Evolutionary conservation across 2,113 vertebrate species (phyloP), one percentile per base, ranked within the genome.

Genomic region (Stegastes partitus): DNA sequence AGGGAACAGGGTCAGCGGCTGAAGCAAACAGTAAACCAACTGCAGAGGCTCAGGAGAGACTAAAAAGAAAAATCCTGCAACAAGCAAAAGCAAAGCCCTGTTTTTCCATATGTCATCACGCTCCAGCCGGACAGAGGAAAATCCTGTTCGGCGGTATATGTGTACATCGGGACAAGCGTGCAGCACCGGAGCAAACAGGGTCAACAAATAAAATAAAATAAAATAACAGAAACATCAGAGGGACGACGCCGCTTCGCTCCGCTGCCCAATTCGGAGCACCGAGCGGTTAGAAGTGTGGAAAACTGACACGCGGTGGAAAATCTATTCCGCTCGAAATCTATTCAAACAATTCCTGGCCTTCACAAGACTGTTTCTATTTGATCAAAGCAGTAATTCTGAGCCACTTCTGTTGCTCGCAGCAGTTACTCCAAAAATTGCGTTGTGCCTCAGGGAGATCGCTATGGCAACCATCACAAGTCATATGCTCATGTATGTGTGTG

Each of bases 391-490:
- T 54, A 0, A 65, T 15, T 68, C 68, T 19, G 62, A 81, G 63
- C 31, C 22, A 42, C 71, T 68, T 74, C 84, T 76, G 65, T 50
- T 59, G 72, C 82, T 77, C 51, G 1, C 14, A 71, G 83, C 83
- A 54, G 61, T 79, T 62, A 26, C 65, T 88, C 45, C 77, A 80
- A 86, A 89, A 85, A 87, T 79, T 91, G 88, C 79, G 67, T 78
- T 78, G 82, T 66, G 83, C 85, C 84, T 81, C 55, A 11, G 87
- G 85, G 82, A 87, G 80, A 83, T 91, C 54, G 5, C 92, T 37
- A 91, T 92, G 85, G 89, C 83, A 92, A 92, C 92, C 79, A 54
- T 83, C 81, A 57, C 63, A 73, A 85, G 82, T 85, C 77, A 62
- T 64, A 80, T 49, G 45, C 74, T 57, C 19, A 0, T 75, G 65